Base-by-base conservation (phyloP, 1,140 invertebrate species). In the Diploscapter pachys region DNA sequence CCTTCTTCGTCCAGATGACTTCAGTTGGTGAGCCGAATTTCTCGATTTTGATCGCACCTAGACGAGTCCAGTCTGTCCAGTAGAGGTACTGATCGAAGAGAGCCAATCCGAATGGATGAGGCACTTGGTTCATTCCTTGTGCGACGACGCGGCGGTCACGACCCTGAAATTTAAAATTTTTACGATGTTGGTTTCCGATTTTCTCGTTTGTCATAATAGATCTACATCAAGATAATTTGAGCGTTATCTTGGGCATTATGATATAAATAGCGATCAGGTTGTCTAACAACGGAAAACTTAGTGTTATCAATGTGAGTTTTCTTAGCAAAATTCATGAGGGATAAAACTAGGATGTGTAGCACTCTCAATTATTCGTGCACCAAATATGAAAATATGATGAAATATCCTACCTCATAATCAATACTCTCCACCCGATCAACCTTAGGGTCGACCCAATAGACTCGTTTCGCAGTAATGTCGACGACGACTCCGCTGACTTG, bases 61-160 rank as follows among this genome's bases (percentile, higher is more conserved):
- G 93, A 81, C 96, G 94, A 0, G 94, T 98, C 76, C 90, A 91
- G 83, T 98, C 96, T 0, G 95, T 95, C 93, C 94, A 98, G 86
- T 91, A 98, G 3, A 98, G 89, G 54, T 91, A 88, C 83, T 94
- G 74, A 75, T 81, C 78, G 71, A 85, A 85, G n/a, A 86, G 73
- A 6, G 83, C 77, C 9, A 85, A 67, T 4, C 85, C 83, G 77
- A 86, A 85, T 48, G 83, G 84, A 78, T 85, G 83, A 0, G 83
- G 83, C 6, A 84, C 84, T 8, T 51, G 64, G 69, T 83, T 80
- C 63, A 87, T 72, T 13, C 82, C 73, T 52, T 81, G 68, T 53
- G 82, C 79, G 4, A 88, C 77, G 50, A 78, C 69, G 13, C 85
- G 83, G 49, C 87, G 74, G 48, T 86, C 81, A 68, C 81, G 81